Percentiles rank a stretch among this genome's conserved stretches.
phyloP scores from a whole-genome alignment of 2,113 vertebrate species.

The Peromyscus maniculatus region DNA sequence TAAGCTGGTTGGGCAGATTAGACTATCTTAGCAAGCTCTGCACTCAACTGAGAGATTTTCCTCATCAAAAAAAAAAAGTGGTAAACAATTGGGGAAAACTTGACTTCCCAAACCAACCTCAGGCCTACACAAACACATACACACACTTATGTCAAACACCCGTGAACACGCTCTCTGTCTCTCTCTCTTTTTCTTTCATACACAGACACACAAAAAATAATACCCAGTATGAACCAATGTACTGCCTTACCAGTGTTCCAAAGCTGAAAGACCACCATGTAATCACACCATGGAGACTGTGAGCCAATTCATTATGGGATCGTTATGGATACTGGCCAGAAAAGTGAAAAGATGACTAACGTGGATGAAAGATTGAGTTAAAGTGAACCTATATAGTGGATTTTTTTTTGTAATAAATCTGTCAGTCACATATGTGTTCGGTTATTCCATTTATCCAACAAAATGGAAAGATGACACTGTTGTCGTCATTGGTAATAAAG shows the following conservation, averaged over 20 bases:
- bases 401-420: neutral
- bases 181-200: neutral
- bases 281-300: neutral
- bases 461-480: neutral
- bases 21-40: neutral
- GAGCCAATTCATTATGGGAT: neutral
- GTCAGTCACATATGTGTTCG: neutral
- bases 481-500: neutral
- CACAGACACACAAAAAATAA: neutral
- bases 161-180: neutral
- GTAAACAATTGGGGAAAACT: no score
- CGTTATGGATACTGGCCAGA: neutral
- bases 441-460: neutral
- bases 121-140: neutral
- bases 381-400: neutral
- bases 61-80: neutral
- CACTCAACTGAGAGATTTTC: no score
- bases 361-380: neutral
- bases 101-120: neutral
- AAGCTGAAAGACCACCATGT: neutral
- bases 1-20: neutral
- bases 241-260: neutral
- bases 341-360: neutral
- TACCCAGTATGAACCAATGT: neutral
- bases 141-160: neutral